Percentiles rank a stretch among this genome's conserved stretches.
Conservation (phyloP, 1,140 invertebrate species). For the Asbolus verrucosus region DNA sequence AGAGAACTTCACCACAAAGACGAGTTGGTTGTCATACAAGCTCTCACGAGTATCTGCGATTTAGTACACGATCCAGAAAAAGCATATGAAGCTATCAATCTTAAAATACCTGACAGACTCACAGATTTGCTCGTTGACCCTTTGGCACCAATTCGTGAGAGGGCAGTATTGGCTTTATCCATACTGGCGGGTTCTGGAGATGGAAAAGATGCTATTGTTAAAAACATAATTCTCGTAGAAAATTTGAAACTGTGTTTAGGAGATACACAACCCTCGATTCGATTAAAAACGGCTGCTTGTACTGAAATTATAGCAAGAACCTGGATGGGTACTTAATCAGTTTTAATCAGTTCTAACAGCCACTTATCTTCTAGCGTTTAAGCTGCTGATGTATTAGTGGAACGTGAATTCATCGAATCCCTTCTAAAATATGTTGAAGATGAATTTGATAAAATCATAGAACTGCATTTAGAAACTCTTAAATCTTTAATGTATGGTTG, state of each 20-base stretch:
- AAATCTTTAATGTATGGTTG: constrained; percentile 55
- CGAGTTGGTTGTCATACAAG: constrained; percentile 52
- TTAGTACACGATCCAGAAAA: constrained; percentile 60
- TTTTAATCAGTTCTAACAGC: background rate
- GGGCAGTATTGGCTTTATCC: constrained; percentile 51
- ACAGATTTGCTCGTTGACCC: constrained; percentile 54
- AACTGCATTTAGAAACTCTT: constrained; percentile 56
- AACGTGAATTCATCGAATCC: constrained; percentile 55
- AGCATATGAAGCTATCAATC: constrained; percentile 58
- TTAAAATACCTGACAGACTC: constrained; percentile 57
- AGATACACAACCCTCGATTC: constrained; percentile 49
- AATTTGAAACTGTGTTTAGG: constrained; percentile 54
- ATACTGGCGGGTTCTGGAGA: constrained; percentile 53
- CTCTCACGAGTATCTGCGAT: constrained; percentile 58
- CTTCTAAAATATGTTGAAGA: constrained; percentile 51
- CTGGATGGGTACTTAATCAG: constrained; percentile 51
- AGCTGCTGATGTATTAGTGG: constrained; percentile 59
- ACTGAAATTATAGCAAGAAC: constrained; percentile 53
- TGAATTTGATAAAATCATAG: constrained; percentile 47
- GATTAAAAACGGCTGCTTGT: constrained; percentile 54
- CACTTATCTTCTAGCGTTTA: constrained; percentile 9
- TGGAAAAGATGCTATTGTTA: constrained; percentile 56
- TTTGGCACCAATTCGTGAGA: constrained; percentile 55
- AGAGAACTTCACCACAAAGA: constrained; percentile 58
- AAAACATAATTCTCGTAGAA: constrained; percentile 51